These are phyloP conservation scores for Dexiosoma caninum DNA, from an alignment of 2,888 invertebrate genomes.

Conservation along the genomic window DNA sequence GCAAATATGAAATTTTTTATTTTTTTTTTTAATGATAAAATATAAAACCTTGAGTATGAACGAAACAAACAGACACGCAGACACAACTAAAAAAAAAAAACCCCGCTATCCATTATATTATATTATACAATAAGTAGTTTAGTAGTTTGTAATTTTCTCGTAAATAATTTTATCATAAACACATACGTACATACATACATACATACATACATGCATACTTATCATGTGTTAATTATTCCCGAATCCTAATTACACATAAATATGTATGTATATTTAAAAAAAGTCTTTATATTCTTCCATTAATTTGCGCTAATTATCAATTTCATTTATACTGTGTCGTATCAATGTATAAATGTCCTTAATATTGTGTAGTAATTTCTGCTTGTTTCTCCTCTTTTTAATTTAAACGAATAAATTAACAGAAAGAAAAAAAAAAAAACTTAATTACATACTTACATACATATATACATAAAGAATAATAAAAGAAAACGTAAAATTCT, in stretches of 20 bases:
- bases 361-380: conserved; percentile 38
- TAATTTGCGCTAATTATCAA: conserved; percentile 11
- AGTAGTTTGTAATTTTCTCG: conserved; percentile 61
- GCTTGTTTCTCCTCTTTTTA: conserved; percentile 44
- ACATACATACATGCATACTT: conserved; percentile 7
- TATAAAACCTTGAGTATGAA: conserved; percentile 2
- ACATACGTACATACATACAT: conserved; percentile 5
- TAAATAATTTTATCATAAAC: conserved; percentile 53
- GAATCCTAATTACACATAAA: conserved; percentile 7
- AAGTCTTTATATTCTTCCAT: conserved; percentile 28
- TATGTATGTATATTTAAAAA: too few relatives aligned
- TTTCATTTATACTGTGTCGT: not conserved
- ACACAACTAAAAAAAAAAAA: too few relatives aligned
- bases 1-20: conserved; percentile 2
- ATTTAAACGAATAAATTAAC: conserved; percentile 33
- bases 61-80: not conserved
- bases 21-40: conserved; percentile 7
- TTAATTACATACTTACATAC: conserved; percentile 53
- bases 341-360: conserved; percentile 11
- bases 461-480: conserved; percentile 34
- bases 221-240: conserved; percentile 38
- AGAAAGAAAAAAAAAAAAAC: conserved; percentile 24
- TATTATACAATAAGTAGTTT: conserved; percentile 63
- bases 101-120: conserved; percentile 58
- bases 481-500: conserved; percentile 63